These are phyloP conservation scores for Sebastes oblongus DNA, from an alignment of 2,797 vertebrate species.

Conservation along the genomic window DNA sequence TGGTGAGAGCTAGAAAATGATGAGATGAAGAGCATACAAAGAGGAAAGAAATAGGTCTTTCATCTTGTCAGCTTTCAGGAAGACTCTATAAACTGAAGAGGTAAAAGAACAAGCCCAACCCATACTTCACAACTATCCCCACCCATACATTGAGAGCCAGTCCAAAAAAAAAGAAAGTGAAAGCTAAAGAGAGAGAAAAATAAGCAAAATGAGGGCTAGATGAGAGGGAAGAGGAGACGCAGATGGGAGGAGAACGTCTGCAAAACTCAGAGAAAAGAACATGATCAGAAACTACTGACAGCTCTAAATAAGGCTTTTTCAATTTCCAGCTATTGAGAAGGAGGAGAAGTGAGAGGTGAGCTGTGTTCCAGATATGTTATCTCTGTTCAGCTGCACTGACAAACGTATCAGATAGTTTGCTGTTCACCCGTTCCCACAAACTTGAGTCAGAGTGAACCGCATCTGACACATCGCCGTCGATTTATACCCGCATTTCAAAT, in stretches of 20 bases:
- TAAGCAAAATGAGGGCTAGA: not conserved
- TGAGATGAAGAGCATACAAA: slow-evolving; percentile 41
- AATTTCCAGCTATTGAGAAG: slow-evolving; percentile 27
- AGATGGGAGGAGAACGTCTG: slow-evolving; percentile 15
- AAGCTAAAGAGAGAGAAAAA: not conserved
- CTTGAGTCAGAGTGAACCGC: not conserved
- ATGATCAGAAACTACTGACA: slow-evolving; percentile 21
- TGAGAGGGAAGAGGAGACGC: not conserved
- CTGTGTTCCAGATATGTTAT: slow-evolving; percentile 28
- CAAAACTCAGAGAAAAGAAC: not conserved
- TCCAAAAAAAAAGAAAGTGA: not conserved
- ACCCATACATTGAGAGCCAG: slow-evolving; percentile 9
- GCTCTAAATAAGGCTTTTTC: slow-evolving; percentile 47
- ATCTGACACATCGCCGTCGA: slow-evolving; percentile 8
- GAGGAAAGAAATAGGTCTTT: slow-evolving; percentile 45
- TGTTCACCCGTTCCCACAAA: not conserved
- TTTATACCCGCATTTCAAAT: not conserved
- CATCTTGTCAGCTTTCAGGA: slow-evolving; percentile 68
- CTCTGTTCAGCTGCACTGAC: slow-evolving; percentile 24
- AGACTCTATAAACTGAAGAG: slow-evolving; percentile 49
- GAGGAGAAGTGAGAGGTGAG: slow-evolving; percentile 16
- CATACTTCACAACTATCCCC: slow-evolving; percentile 27
- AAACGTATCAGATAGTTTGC: slow-evolving; percentile 1
- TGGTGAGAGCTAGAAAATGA: slow-evolving; percentile 51
- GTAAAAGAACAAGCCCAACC: slow-evolving; percentile 33